Conservation (phyloP, 2,888 invertebrate genomes). For the Sericinus montela region DNA sequence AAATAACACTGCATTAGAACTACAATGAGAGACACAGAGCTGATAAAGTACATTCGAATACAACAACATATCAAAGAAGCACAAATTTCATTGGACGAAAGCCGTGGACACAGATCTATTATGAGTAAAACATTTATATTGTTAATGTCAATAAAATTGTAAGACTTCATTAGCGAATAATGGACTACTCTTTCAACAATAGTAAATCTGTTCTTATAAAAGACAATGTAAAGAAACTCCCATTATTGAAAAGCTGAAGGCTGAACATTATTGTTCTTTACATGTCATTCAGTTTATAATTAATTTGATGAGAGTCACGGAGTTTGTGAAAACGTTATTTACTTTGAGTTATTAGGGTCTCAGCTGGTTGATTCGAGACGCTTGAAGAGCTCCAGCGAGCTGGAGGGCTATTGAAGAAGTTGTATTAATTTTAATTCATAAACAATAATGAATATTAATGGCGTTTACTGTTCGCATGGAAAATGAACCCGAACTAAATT, state of each 20-base stretch:
- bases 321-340: slow-evolving; percentile 29
- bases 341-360: slow-evolving; percentile 34
- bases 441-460: slow-evolving; percentile 54
- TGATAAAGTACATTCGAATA: too few species aligned
- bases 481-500: slow-evolving; percentile 27
- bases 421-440: slow-evolving; percentile 48
- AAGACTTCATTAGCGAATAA: neutral
- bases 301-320: slow-evolving; percentile 13
- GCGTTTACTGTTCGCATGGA: slow-evolving; percentile 32
- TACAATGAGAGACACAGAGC: neutral
- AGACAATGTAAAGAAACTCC: slow-evolving; percentile 6
- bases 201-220: slow-evolving; percentile 2
- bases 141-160: neutral
- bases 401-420: slow-evolving; percentile 38
- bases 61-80: too few species aligned
- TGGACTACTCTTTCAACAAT: neutral
- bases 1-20: neutral
- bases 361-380: slow-evolving; percentile 24
- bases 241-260: slow-evolving; percentile 3
- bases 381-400: slow-evolving; percentile 22
- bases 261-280: slow-evolving; percentile 12
- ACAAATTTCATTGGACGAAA: too few species aligned
- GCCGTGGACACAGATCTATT: too few species aligned
- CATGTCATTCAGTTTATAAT: slow-evolving; percentile 17
- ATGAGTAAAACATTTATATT: too few species aligned